Base-by-base conservation (phyloP, 2,888 invertebrate genomes). In the Koerneria pararmatus region DNA sequence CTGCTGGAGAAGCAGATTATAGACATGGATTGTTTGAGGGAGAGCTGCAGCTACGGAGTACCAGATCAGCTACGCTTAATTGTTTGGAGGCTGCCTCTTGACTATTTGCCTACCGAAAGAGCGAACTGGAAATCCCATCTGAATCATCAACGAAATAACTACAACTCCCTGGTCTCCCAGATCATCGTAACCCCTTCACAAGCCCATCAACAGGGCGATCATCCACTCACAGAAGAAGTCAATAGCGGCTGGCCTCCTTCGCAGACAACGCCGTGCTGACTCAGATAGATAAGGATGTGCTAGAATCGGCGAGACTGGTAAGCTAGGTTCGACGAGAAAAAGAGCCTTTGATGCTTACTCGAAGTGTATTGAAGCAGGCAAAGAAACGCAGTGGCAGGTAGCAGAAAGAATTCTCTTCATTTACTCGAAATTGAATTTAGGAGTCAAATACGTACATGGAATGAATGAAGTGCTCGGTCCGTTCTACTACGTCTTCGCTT, bases 381-480 rank as follows among this genome's bases (percentile, higher is more conserved):
- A 27, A 0, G 71, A 71, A 41, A 69, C 62, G 22, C 69, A 71
- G 46, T 71, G 74, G 68, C 71, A 76, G 74, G 95, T 83, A 11
- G 77, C 80, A 19, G 95, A 98, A 84, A 87, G 98, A 69, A 93
- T 98, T 84, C 87, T 98, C 67, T 98, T 98, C 85, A 88, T 98
- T 0, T 99, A 97, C 84, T 94, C 95, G 0, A 98, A 98, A 86
- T 87, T 97, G 19, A 98, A 98, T 87, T 94, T 95, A 0, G 97
- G 97, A 0, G 94, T 95, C 83, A 90, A 94, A 19, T 88, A 88
- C 77, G 86, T 87, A n/a, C 87, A 87, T 86, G 98, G 98, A 64
- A 98, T 99, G 97, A 98, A 98, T 86, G 98, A 99, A 86, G 94
- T 98, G 78, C 90, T 98, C 54, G 98, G 95, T 0, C 97, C 97